phyloP scores from a whole-genome alignment of 2,113 vertebrate genomes.

The Panurus biarmicus region DNA sequence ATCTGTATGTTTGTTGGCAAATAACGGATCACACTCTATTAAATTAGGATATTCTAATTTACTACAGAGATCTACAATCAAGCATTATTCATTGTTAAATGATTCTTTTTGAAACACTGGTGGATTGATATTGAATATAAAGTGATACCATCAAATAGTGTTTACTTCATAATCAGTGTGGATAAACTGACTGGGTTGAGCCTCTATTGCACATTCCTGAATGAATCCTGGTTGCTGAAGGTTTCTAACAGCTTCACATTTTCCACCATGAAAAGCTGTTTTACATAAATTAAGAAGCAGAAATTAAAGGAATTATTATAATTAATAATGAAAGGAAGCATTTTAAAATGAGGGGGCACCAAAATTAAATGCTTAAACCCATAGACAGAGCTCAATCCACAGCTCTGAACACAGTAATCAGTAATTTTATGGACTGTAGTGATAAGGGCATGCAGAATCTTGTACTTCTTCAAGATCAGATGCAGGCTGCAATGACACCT shows the following conservation, averaged over 20 bases:
- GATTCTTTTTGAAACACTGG: constrained; percentile 5
- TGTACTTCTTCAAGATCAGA: background rate
- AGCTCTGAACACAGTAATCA: background rate
- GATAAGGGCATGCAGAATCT: background rate
- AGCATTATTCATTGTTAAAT: constrained; percentile 53
- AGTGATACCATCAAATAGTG: background rate
- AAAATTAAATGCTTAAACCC: background rate
- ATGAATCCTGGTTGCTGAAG: background rate
- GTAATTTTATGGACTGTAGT: background rate
- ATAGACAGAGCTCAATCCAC: background rate
- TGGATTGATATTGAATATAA: background rate
- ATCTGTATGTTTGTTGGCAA: constrained; percentile 52
- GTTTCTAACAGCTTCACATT: background rate
- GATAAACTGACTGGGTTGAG: background rate
- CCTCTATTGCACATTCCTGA: background rate
- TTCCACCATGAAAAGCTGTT: background rate
- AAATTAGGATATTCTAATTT: constrained; percentile 61
- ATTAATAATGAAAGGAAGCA: background rate
- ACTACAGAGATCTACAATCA: constrained; percentile 39
- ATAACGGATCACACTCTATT: constrained; percentile 59
- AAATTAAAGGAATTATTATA: too few relatives aligned
- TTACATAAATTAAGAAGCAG: background rate
- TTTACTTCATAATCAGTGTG: background rate
- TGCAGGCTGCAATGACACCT: background rate
- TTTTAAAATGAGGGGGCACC: background rate